These are phyloP conservation scores for Enchytraeus crypticus DNA, from an alignment of 2,888 invertebrate species.

Conservation along the genomic window DNA sequence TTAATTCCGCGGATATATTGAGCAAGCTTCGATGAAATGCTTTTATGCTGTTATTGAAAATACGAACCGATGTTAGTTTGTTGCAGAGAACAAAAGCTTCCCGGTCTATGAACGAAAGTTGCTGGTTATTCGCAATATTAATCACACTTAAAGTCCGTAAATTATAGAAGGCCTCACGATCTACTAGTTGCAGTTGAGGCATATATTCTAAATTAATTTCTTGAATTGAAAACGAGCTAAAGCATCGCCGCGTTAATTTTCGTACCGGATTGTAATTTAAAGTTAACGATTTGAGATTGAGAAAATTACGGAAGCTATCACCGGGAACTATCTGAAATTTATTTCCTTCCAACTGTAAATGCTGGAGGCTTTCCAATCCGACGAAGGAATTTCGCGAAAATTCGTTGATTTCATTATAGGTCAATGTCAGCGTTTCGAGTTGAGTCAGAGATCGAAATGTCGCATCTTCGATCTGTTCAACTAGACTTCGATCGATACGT, in stretches of 20 bases:
- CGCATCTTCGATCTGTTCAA: neutral
- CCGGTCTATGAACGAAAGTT: conserved; percentile 52
- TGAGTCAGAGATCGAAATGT: neutral
- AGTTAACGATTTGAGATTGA: neutral
- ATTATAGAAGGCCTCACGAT: conserved; percentile 43
- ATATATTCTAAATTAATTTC: neutral
- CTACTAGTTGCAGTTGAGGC: conserved; percentile 37
- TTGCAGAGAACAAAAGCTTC: conserved; percentile 44
- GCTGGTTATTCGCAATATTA: conserved; percentile 47
- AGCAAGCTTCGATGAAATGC: conserved; percentile 40
- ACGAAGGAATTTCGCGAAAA: neutral
- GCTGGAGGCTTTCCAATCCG: neutral
- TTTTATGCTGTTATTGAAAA: conserved; percentile 56
- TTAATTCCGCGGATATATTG: conserved; percentile 34
- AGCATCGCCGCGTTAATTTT: neutral
- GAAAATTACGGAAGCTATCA: neutral
- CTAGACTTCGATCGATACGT: neutral
- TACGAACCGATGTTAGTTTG: conserved; percentile 64
- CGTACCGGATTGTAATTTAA: neutral
- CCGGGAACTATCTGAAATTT: neutral
- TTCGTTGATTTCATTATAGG: neutral
- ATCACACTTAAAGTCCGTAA: conserved; percentile 47
- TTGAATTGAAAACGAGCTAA: neutral
- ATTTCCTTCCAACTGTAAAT: conserved; percentile 2
- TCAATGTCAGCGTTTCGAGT: conserved; percentile 2